Evolutionary conservation across 2,113 vertebrate genomes (phyloP).

Genomic region (Mus pahari): DNA sequence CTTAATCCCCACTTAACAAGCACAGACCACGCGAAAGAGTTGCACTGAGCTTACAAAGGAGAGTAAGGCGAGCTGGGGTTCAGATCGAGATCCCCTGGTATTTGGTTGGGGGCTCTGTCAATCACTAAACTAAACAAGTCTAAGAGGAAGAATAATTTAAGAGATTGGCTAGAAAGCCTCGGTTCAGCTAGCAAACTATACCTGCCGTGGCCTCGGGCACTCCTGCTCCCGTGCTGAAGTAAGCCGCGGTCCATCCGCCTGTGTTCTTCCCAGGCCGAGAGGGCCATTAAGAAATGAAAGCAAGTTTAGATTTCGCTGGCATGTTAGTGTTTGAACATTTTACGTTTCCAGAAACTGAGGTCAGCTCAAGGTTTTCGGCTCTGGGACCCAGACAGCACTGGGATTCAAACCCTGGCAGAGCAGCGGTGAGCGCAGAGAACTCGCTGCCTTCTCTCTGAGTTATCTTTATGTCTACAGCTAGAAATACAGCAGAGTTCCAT

Average conservation of each 20-base stretch:
- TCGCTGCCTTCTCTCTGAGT: constrained; percentile 37
- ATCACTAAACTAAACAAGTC: constrained; percentile 69
- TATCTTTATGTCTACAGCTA: constrained; percentile 58
- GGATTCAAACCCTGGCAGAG: constrained; percentile 25
- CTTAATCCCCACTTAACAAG: constrained; percentile 72
- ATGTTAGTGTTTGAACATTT: constrained; percentile 72
- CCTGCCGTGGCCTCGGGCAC: background rate
- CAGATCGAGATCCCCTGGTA: constrained; percentile 64
- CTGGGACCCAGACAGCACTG: constrained; percentile 1
- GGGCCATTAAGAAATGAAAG: constrained; percentile 80
- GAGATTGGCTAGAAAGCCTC: constrained; percentile 51
- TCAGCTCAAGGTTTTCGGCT: constrained; percentile 61
- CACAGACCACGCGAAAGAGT: constrained; percentile 47
- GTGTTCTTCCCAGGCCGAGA: constrained; percentile 51
- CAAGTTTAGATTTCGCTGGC: constrained; percentile 59
- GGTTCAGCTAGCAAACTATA: constrained; percentile 60
- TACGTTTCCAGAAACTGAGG: constrained; percentile 67
- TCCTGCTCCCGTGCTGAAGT: constrained; percentile 60
- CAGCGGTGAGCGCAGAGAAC: background rate
- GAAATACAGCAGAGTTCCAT: background rate
- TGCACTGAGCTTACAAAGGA: constrained; percentile 50
- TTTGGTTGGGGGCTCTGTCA: constrained; percentile 63
- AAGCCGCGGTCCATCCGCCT: constrained; percentile 63
- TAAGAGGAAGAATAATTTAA: constrained; percentile 67
- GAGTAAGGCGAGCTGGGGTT: constrained; percentile 55